phyloP scores from a whole-genome alignment of 2,797 vertebrate species.

The Tachyglossus aculeatus region DNA sequence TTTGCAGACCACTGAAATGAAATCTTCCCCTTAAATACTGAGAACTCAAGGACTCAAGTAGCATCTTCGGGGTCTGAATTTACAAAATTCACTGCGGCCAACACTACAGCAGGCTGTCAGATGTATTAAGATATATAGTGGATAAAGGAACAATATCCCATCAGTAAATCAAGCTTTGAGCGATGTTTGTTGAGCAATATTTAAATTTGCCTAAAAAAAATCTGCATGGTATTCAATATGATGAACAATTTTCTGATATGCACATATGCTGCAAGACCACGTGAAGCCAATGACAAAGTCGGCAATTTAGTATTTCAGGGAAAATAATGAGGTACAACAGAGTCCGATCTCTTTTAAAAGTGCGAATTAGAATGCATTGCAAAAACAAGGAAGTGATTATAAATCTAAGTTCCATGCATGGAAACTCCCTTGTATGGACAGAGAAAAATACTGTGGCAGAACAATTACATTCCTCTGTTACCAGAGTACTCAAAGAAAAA shows the following conservation, averaged over 20 bases:
- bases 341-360: conserved; percentile 51
- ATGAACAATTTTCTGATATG: conserved; percentile 30
- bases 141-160: not conserved
- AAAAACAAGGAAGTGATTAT: conserved; percentile 47
- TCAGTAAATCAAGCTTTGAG: conserved; percentile 21
- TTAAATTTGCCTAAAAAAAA: conserved; percentile 10
- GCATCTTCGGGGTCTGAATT: conserved; percentile 16
- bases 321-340: conserved; percentile 49
- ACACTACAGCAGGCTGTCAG: not conserved
- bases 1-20: not conserved
- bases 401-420: conserved; percentile 60
- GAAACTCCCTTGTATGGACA: conserved; percentile 55
- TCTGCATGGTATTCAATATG: not conserved
- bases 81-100: not conserved
- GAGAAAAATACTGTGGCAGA: conserved; percentile 43
- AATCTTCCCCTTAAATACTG: not conserved
- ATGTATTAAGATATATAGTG: not conserved
- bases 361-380: conserved; percentile 33
- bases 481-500: conserved; percentile 21
- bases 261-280: conserved; percentile 7
- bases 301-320: conserved; percentile 47
- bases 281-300: conserved; percentile 20
- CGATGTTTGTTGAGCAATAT: conserved; percentile 13
- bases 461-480: conserved; percentile 58
- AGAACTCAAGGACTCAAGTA: not conserved